Base-by-base conservation (phyloP, 1,140 invertebrate species). In the Drosophila truncata region DNA sequence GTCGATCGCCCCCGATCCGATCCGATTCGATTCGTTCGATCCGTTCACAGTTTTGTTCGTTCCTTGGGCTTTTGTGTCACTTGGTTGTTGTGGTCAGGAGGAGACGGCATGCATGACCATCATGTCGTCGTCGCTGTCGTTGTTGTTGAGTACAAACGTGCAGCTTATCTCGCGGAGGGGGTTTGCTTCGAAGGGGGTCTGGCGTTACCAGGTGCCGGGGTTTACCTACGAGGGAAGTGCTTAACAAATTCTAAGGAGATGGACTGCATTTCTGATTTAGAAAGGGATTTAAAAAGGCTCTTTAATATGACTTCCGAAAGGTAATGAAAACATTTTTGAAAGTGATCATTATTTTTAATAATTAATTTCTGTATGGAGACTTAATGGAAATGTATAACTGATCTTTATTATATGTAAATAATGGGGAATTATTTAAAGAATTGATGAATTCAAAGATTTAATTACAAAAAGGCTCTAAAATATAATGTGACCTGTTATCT, bases 61-160 rank as follows among this genome's bases (percentile, higher is more conserved):
- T 49, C 25, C 25, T 49, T 49, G 25, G 23, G 9, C 25, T 50
- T 31, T 50, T 18, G 23, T 31, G 49, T 50, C n/a, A 50, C 27
- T 50, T 18, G 27, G 27, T 20, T 27, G 39, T 20, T 13, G 18
- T 80, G 83, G 69, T 67, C 75, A 75, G 39, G 31, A 54, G 52
- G 20, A 54, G 52, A 8, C 18, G 50, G 46, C 83, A 87, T 80
- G 76, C 80, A 69, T 73, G 80, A 78, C 77, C 80, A 78, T 78
- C 82, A 83, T 86, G 76, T 86, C 75, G 82, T 27, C 20, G 42
- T 44, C 5, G 37, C 16, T 6, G 35, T 37, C 7, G 27, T 29
- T 3, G 10, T 20, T 23, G 18, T 46, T 46, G 16, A 63, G 70
- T 59, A 72, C 79, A 72, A 76, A 82, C 60, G 70, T 82, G 83